Percentiles rank a stretch among this genome's conserved stretches.
These are phyloP conservation scores for Andrena bicolor DNA, from an alignment of 2,888 invertebrate genomes.

Conservation along the genomic window DNA sequence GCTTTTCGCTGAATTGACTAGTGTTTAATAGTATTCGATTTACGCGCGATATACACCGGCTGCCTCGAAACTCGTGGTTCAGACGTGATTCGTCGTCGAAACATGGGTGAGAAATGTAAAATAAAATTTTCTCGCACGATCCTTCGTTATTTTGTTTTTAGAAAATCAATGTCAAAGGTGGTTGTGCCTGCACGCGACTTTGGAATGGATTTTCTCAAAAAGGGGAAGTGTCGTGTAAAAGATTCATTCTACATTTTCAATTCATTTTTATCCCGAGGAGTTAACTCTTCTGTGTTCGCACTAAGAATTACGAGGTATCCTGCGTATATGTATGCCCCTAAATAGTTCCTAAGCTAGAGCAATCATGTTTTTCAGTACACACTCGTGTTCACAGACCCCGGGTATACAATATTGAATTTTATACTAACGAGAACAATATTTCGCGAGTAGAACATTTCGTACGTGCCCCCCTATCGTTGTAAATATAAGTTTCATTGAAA, in stretches of 20 bases:
- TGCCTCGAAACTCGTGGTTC: background rate
- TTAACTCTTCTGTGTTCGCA: background rate
- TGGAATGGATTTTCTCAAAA: background rate
- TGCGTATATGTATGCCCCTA: constrained; percentile 36
- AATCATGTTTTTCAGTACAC: constrained; percentile 68
- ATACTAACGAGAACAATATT: constrained; percentile 40
- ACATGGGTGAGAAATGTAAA: background rate
- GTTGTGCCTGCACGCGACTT: background rate
- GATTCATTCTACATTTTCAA: constrained; percentile 14
- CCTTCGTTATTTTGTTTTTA: too few species aligned
- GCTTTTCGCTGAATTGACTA: constrained; percentile 55
- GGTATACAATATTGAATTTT: constrained; percentile 59
- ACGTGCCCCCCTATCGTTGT: constrained; percentile 45
- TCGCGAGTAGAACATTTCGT: constrained; percentile 15
- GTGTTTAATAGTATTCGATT: constrained; percentile 38
- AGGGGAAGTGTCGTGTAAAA: background rate
- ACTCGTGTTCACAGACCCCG: constrained; percentile 45
- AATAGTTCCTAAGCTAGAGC: constrained; percentile 77
- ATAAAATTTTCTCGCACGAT: background rate
- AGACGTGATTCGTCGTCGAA: background rate
- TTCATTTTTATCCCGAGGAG: background rate
- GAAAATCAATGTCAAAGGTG: too few species aligned
- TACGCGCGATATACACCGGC: constrained; percentile 1
- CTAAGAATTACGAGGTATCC: background rate
- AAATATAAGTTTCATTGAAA: constrained; percentile 54